A percentile compares a stretch with the other conserved stretches of the same genome.
phyloP scores from a whole-genome alignment of 2,888 invertebrate genomes.

The Invenusta paracnida region DNA sequence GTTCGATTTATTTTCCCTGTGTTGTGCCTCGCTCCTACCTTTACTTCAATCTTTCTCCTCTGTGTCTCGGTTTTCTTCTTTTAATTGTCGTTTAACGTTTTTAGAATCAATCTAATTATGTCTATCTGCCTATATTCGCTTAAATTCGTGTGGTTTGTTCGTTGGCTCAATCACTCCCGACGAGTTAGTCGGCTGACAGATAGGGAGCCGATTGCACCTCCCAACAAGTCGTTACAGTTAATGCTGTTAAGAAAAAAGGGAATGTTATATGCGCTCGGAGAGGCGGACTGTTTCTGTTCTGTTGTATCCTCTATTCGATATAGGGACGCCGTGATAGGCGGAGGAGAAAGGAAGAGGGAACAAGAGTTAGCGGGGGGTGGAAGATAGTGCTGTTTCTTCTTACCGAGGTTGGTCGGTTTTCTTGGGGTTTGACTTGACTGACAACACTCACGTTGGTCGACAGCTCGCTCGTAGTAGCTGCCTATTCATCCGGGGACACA shows the following conservation, averaged over 20 bases:
- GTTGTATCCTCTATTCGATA: constrained; percentile 1
- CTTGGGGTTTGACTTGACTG: constrained; percentile 16
- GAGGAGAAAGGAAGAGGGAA: background rate
- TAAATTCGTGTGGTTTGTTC: background rate
- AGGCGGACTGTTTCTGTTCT: constrained; percentile 2
- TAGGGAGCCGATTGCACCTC: constrained; percentile 29
- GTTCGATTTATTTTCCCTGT: background rate
- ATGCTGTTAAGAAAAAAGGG: background rate
- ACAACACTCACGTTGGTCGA: constrained; percentile 29
- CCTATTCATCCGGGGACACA: constrained; percentile 26
- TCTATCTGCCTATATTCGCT: background rate
- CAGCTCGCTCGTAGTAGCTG: constrained; percentile 19
- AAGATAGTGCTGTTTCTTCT: constrained; percentile 29
- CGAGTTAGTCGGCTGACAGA: constrained; percentile 23
- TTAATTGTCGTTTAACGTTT: background rate
- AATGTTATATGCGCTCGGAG: constrained; percentile 17
- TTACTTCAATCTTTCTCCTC: background rate
- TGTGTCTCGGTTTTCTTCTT: background rate
- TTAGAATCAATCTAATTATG: constrained; percentile 4
- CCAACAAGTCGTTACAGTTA: constrained; percentile 29
- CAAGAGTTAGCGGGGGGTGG: constrained; percentile 23
- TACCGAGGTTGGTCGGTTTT: constrained; percentile 23
- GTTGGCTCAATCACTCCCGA: background rate
- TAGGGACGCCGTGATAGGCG: background rate
- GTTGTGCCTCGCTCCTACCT: background rate